Evolutionary conservation across 1,140 invertebrate species (phyloP), one percentile per base, ranked within the genome.

Genomic region (Parasteatoda tepidariorum): DNA sequence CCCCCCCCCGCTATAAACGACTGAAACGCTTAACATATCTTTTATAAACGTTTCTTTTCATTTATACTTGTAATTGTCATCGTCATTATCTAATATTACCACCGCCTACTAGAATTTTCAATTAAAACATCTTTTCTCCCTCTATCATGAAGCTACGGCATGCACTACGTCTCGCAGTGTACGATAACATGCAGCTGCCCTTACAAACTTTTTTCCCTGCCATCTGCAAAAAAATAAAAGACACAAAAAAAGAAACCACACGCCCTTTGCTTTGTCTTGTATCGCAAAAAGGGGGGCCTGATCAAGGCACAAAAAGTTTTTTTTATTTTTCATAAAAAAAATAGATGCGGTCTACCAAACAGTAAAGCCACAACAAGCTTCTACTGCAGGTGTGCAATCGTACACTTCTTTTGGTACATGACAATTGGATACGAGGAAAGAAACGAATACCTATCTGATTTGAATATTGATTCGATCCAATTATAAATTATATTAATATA

Each of bases 51-150:
- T 0, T 26, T 38, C 15, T 34, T 74, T 22, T 38, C 15, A 5
- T 26, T 18, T 18, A 57, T 9, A 6, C 33, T 2, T 41, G 34
- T 68, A 11, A 9, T 18, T 41, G 41, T 68, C 41, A 75, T 22
- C 55, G 41, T 61, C 71, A 75, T 61, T 75, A 75, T 41, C 15
- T 75, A 75, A 62, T 75, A 22, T 59, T 38, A 34, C 28, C 71
- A 59, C 71, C 71, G 30, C 71, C 71, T 75, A 75, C 71, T 57
- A 62, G 57, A 34, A 61, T 3, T 75, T 75, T 75, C 71, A 75
- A 75, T 75, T 75, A 75, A 75, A 75, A 75, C 71, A 41, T 75
- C 57, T 28, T n/a, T 66, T 31, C 41, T 22, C 22, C 28, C 59
- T n/a, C 2, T 26, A 13, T 68, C 38, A 13, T 22, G 24, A 24